Evolutionary conservation across 2,888 invertebrate genomes (phyloP).

Genomic region (Melikaiella ostensackeni): DNA sequence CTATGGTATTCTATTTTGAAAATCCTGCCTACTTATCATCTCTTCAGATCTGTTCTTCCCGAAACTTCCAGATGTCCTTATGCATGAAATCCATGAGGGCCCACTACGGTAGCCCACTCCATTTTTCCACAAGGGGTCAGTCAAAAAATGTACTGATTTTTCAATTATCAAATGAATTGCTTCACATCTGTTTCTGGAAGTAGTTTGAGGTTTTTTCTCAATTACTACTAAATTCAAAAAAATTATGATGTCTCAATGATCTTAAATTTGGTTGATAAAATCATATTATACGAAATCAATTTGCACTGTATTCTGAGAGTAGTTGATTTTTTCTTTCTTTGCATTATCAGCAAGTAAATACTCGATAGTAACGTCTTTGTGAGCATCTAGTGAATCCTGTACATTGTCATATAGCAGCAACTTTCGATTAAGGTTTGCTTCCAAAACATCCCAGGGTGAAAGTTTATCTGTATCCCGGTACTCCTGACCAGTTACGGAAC

Average conservation of each 20-base stretch:
- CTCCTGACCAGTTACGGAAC: slow-evolving; percentile 54
- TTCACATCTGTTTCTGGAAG: no score
- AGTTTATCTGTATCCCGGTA: slow-evolving; percentile 59
- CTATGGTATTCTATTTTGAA: slow-evolving; percentile 62
- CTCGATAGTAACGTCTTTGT: slow-evolving; percentile 56
- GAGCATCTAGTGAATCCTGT: no score
- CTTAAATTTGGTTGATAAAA: not conserved
- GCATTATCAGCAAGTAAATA: slow-evolving; percentile 53
- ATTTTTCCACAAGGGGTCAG: no score
- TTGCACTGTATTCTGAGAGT: not conserved
- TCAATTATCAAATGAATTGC: no score
- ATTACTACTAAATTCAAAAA: not conserved
- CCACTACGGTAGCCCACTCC: no score
- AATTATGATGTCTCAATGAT: not conserved
- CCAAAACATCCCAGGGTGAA: slow-evolving; percentile 69
- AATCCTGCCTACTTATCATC: slow-evolving; percentile 66
- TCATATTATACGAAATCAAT: not conserved
- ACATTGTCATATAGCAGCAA: slow-evolving; percentile 61
- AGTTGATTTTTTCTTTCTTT: slow-evolving; percentile 46
- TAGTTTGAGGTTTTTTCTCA: no score
- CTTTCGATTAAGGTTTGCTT: slow-evolving; percentile 66
- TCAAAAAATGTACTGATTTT: no score
- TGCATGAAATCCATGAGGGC: no score
- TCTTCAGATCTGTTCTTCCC: slow-evolving; percentile 61
- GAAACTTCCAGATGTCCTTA: slow-evolving; percentile 60